A percentile compares a stretch with the other conserved stretches of the same genome.
Conservation (phyloP, 2,797 vertebrate genomes). For the Zenarchopterus dispar region DNA sequence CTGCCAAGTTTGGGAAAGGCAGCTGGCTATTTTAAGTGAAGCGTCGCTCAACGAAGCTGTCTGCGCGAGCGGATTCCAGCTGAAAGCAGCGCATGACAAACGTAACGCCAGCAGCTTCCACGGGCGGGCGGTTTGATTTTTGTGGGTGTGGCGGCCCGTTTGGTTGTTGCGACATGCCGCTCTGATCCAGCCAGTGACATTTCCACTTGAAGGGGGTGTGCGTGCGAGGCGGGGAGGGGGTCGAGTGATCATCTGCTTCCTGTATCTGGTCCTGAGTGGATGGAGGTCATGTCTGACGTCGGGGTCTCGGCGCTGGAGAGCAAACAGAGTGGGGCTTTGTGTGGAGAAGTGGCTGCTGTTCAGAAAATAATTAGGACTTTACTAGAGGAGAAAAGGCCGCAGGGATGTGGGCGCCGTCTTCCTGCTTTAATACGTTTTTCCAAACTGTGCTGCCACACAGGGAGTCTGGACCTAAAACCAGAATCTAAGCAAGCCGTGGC, state of each 20-base stretch:
- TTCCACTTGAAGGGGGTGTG: constrained; percentile 5
- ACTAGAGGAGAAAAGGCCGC: background rate
- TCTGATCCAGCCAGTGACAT: constrained; percentile 6
- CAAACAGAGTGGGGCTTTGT: constrained; percentile 30
- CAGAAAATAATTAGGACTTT: background rate
- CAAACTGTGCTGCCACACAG: background rate
- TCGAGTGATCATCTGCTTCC: constrained; percentile 23
- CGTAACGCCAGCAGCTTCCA: background rate
- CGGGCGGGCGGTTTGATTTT: background rate
- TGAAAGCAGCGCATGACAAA: too few species aligned
- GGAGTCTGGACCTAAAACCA: background rate
- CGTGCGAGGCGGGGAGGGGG: background rate
- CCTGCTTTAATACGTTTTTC: background rate
- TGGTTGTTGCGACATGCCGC: constrained; percentile 32
- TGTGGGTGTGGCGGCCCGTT: constrained; percentile 26
- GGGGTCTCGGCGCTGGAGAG: background rate
- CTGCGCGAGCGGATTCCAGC: background rate
- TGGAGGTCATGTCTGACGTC: constrained; percentile 26
- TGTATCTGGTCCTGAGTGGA: constrained; percentile 25
- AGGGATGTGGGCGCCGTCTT: background rate
- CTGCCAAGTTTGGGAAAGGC: constrained; percentile 47
- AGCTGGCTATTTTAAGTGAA: constrained; percentile 56
- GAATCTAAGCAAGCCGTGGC: background rate
- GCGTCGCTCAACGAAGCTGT: constrained; percentile 24
- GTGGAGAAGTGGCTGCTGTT: background rate